Base-by-base conservation (phyloP, 2,797 vertebrate species). In the Sebastes taczanowskii region DNA sequence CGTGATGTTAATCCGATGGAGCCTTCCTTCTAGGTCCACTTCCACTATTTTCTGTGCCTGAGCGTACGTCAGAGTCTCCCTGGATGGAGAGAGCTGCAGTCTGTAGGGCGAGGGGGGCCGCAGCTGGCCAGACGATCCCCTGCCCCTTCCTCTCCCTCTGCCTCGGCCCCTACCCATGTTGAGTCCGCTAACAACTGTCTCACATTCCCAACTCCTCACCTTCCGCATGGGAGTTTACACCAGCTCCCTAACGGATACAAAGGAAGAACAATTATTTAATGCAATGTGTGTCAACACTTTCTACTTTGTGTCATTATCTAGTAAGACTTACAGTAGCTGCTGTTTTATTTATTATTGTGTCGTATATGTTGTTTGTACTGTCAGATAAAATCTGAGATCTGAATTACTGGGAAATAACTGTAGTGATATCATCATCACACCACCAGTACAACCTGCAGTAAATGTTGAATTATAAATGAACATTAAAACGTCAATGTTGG, bases 31-130 rank as follows among this genome's bases (percentile, higher is more conserved):
- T 2, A 99, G 96, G 89, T 99, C 98, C 77, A 99, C 97, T 90
- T 99, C 98, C 49, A 99, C 98, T n/a, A 99, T 98, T 80, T 97
- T 96, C 82, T 99, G 98, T 16, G 98, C 98, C 94, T 99, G 98
- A 14, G 98, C 98, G 0, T 99, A 99, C 0, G 98, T 99, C 88
- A 99, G 90, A 0, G 97, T 99, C 92, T 99, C 98, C 74, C 97
- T 95, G 13, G 96, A 96, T 0, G 96, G 96, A 1, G 98, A 98
- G 80, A 98, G 96, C 94, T 98, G 97, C 74, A 99, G 95, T 90
- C 97, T 96, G 88, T 98, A 99, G 27, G 98, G 98, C 0, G 97
- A 99, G 18, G 98, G 96, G 23, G 98, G 96, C 62, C 97, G 96
- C 49, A 95, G 88, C 82, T 96, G 95, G 78, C 95, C 95, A 73